Evolutionary conservation across 2,797 vertebrate genomes (phyloP), one percentile per base, ranked within the genome.

Genomic region (Anas capensis): DNA sequence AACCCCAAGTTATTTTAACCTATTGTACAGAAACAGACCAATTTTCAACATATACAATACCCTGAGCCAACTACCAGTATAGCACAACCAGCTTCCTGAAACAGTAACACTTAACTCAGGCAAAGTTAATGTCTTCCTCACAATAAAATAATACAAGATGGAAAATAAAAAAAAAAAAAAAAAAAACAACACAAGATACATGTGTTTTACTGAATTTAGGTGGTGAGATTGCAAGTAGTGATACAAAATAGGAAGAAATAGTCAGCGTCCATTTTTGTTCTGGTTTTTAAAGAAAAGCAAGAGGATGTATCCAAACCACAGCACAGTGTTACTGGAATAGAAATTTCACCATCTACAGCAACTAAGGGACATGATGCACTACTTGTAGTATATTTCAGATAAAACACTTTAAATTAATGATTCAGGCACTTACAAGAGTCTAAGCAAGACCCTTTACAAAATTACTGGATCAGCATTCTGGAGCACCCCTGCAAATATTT

Each of bases 111-210:
- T 9, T 26, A 76, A 72, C 7, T 65, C 21, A 49, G 7, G 66
- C 33, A 44, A 68, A 84, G 12, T 29, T 82, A 54, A 61, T 2
- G 8, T 33, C 12, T 27, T 23, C 5, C 15, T n/a, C n/a, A 10
- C 26, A 54, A 48, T 31, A 34, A 31, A 86, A 69, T 48, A 2
- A 36, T 2, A 64, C 18, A 46, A 61, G 10, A 9, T 27, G 5
- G 1, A 2, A 51, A 56, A 66, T 19, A 38, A 38, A 11, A 38
- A 2, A 0, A 1, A 8, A 17, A 56, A 66, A 13, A 2, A 0
- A 1, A 17, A 5, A 34, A 34, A 34, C 34, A 34, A 17, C 7
- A 18, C 34, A 27, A 53, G 27, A 53, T 34, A 57, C 4, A 31
- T 2, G 8, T 10, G 21, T 48, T 70, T 54, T 48, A 73, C 29